Evolutionary conservation across 1,140 invertebrate genomes (phyloP).

Genomic region (Zophobas atratus): DNA sequence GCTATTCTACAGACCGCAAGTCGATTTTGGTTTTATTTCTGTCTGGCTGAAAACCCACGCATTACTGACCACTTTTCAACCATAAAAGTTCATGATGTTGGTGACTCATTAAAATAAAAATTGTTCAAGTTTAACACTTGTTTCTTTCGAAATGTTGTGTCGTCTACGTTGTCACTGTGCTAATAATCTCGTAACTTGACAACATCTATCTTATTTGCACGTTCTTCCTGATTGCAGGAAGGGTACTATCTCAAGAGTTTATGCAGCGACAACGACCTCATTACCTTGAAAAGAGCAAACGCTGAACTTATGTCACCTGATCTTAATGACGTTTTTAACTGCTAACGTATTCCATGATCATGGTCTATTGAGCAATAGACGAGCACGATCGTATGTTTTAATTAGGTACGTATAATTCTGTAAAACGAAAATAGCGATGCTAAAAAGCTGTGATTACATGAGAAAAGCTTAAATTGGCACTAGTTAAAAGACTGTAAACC

Average conservation of each 20-base stretch:
- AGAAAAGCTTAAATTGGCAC: background rate
- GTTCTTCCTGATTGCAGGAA: slow-evolving; percentile 24
- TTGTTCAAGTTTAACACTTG: slow-evolving; percentile 6
- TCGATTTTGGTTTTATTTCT: slow-evolving; percentile 47
- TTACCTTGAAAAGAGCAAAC: slow-evolving; percentile 26
- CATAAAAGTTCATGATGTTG: slow-evolving; percentile 22
- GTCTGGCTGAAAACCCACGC: slow-evolving; percentile 45
- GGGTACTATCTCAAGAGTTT: slow-evolving; percentile 15
- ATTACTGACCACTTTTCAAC: slow-evolving; percentile 29
- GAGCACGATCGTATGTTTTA: background rate
- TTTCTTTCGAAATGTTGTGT: background rate
- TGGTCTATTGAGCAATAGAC: slow-evolving; percentile 8
- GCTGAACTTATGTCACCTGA: slow-evolving; percentile 35
- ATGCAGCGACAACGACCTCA: slow-evolving; percentile 33
- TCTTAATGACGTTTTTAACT: slow-evolving; percentile 23
- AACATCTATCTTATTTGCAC: slow-evolving; percentile 19
- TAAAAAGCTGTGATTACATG: background rate
- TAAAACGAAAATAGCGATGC: background rate
- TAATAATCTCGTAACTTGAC: background rate
- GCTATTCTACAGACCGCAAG: slow-evolving; percentile 13
- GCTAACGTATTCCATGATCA: slow-evolving; percentile 21
- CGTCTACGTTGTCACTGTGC: background rate
- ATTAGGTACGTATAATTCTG: background rate
- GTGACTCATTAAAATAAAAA: slow-evolving; percentile 45
- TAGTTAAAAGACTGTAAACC: no score